Conservation (phyloP, 2,797 vertebrate genomes). For the Orientallactaga sibirica region DNA sequence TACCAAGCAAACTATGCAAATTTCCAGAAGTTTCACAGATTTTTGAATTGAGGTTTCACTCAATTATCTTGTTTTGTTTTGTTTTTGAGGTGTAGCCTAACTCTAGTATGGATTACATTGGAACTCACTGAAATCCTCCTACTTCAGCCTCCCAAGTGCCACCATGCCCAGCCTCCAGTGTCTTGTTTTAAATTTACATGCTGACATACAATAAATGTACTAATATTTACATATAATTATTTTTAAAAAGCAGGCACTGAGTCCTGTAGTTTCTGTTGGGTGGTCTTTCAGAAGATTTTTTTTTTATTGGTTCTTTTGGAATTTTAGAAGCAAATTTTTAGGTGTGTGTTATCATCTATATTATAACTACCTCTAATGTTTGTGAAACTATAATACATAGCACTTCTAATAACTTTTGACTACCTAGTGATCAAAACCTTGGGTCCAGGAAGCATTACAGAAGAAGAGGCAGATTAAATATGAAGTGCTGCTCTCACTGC, state of each 20-base stretch:
- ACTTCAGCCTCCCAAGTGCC: too few relatives aligned
- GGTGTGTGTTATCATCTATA: not conserved
- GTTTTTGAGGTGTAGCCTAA: not conserved
- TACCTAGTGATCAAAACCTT: not conserved
- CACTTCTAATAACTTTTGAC: not conserved
- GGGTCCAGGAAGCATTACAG: too few relatives aligned
- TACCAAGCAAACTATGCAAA: not conserved
- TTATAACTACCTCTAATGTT: not conserved
- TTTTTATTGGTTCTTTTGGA: not conserved
- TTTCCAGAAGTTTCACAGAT: slow-evolving; percentile 18
- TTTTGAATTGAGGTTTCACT: not conserved
- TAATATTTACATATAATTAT: not conserved
- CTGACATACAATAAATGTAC: not conserved
- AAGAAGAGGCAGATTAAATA: too few relatives aligned
- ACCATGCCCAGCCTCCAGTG: too few relatives aligned
- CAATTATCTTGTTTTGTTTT: not conserved
- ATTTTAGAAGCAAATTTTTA: not conserved
- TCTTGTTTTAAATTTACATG: not conserved
- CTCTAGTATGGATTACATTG: too few relatives aligned
- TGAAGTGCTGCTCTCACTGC: too few relatives aligned
- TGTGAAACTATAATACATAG: not conserved
- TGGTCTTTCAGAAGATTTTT: not conserved
- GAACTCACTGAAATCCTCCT: too few relatives aligned
- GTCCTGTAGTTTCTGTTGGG: not conserved
- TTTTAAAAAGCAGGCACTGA: not conserved